Evolutionary conservation across 1,140 invertebrate species (phyloP), one percentile per base, ranked within the genome.

Genomic region (Chironomus striatipennis): DNA sequence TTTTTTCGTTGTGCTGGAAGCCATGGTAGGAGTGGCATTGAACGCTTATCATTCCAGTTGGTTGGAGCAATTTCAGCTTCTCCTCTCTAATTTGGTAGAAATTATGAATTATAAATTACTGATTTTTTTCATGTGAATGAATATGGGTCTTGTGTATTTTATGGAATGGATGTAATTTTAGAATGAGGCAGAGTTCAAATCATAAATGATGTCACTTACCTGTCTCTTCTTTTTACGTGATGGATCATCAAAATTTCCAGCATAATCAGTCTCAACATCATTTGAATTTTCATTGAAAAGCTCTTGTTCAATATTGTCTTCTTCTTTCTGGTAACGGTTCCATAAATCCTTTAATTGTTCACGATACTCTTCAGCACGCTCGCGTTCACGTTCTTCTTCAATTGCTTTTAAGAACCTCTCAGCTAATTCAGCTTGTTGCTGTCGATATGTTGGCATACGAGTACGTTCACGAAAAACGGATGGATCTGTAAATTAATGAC

Each of bases 301-400:
- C 57, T 81, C 80, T 10, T 79, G 76, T 73, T 84, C 83, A 75
- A 81, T 79, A 42, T 78, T 79, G 18, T 79, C 79, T 24, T 84
- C 83, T 65, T 80, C 77, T 74, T 80, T 83, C 79, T 87, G 85
- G 76, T 88, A 87, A 79, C 88, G 87, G 43, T 87, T 84, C 86
- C 86, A 88, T 42, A 88, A 80, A 75, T 87, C 83, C 72, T 84
- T 83, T 74, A 88, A 78, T 17, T 87, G 80, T 73, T 87, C 80
- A 21, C 84, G 85, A 76, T 87, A 87, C 75, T 86, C 85, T 75
- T 86, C 83, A 74, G 83, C 79, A 64, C 78, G 78, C 43, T 84
- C 83, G 42, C 78, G 78, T 34, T 83, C 79, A 73, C 83, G 78
- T 72, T 82, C 78, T 65, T 82, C 79, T 76, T 86, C 85, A 76